Conservation (phyloP, 1,140 invertebrate species). For the Homarus americanus region DNA sequence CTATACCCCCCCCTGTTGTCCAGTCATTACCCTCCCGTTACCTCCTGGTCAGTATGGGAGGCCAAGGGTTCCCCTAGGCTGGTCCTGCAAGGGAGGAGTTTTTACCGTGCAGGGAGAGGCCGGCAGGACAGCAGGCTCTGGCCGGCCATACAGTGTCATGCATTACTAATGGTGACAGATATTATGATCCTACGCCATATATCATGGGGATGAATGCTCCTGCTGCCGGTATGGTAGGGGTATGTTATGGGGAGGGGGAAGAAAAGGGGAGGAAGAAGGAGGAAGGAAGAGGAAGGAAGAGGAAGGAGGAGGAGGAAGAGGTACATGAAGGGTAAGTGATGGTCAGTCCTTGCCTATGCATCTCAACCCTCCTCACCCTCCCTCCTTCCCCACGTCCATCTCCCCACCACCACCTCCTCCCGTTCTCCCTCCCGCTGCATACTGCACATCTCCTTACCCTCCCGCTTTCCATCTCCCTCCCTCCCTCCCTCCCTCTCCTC, state of each 20-base stretch:
- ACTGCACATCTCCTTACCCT: not conserved
- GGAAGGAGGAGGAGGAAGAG: not conserved
- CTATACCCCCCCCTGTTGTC: too few species aligned
- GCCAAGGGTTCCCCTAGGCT: not conserved
- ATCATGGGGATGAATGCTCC: constrained; percentile 36
- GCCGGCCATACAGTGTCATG: not conserved
- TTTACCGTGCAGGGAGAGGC: not conserved
- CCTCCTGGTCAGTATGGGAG: not conserved
- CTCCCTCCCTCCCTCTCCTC: constrained; percentile 20
- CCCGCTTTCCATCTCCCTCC: constrained; percentile 15
- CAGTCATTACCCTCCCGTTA: not conserved
- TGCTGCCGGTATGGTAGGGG: not conserved
- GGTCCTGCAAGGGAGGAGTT: too few species aligned
- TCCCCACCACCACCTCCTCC: not conserved
- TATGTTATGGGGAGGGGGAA: not conserved
- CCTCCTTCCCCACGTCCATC: not conserved
- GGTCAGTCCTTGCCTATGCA: constrained; percentile 16
- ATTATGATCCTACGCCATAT: constrained; percentile 24
- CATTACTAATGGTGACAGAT: constrained; percentile 52
- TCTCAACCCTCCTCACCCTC: not conserved
- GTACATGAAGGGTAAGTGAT: not conserved
- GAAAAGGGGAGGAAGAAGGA: not conserved
- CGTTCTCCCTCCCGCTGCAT: not conserved
- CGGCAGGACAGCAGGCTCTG: not conserved
- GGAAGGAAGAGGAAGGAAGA: not conserved